Evolutionary conservation across 2,888 invertebrate genomes (phyloP).

Genomic region (Hirtodrosophila duncani): DNA sequence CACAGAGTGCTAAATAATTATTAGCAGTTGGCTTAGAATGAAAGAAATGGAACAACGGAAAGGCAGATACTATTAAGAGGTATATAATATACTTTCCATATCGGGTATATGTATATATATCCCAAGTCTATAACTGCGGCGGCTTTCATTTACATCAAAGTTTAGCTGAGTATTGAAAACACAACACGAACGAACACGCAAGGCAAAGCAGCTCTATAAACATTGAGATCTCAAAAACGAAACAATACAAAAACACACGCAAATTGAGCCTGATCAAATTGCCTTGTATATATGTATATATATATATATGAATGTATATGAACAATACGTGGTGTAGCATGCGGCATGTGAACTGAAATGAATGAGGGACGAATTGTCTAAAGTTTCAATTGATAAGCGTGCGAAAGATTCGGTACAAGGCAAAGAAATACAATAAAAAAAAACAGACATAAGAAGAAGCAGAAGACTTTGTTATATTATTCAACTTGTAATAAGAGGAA

Average conservation of each 20-base stretch:
- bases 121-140: slow-evolving; percentile 3
- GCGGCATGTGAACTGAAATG: slow-evolving; percentile 14
- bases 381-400: background rate
- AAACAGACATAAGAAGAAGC: too few relatives aligned
- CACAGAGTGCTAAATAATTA: slow-evolving; percentile 40
- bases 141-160: slow-evolving; percentile 18
- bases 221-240: slow-evolving; percentile 24
- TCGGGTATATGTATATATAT: background rate
- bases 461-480: too few relatives aligned
- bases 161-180: slow-evolving; percentile 28
- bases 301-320: background rate
- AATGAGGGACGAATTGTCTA: slow-evolving; percentile 15
- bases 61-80: slow-evolving; percentile 8
- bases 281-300: slow-evolving; percentile 1
- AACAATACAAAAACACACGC: slow-evolving; percentile 19
- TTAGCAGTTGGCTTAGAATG: slow-evolving; percentile 38
- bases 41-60: slow-evolving; percentile 39
- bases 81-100: background rate
- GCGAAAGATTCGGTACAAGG: background rate
- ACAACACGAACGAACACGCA: slow-evolving; percentile 15
- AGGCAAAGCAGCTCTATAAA: slow-evolving; percentile 35
- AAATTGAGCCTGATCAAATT: slow-evolving; percentile 20
- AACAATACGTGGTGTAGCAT: too few relatives aligned
- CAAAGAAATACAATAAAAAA: too few relatives aligned
- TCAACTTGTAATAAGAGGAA: too few relatives aligned